A percentile compares a stretch with the other conserved stretches of the same genome.
Conservation (phyloP, 64 coral and sea anemone genomes). For the Orbicella faveolata region DNA sequence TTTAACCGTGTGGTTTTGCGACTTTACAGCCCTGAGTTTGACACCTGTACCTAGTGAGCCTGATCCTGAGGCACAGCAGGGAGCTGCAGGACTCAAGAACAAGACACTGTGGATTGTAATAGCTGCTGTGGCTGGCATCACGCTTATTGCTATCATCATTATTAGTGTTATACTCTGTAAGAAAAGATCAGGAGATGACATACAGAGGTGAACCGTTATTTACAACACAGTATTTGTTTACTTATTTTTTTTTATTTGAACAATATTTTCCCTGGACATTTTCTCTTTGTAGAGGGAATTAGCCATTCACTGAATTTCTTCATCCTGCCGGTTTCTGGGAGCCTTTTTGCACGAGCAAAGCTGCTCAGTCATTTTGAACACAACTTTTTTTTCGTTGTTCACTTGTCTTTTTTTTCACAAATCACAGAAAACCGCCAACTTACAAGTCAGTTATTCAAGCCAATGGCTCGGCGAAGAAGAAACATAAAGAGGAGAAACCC, state of each 20-base stretch:
- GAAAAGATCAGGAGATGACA: slow-evolving; percentile 90
- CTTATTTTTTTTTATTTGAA: too few species aligned
- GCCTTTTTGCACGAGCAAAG: too few species aligned
- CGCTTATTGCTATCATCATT: slow-evolving; percentile 86
- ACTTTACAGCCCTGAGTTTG: not conserved
- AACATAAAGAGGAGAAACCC: slow-evolving; percentile 78
- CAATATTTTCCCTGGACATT: too few species aligned
- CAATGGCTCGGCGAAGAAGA: slow-evolving; percentile 87
- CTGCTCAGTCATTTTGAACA: not conserved
- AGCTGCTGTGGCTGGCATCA: slow-evolving; percentile 80
- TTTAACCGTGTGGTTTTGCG: not conserved
- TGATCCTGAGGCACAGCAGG: not conserved
- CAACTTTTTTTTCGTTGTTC: too few species aligned
- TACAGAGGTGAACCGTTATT: slow-evolving; percentile 54
- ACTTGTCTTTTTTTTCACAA: not conserved
- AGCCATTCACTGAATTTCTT: too few species aligned
- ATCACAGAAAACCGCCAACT: slow-evolving; percentile 66
- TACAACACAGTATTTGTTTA: not conserved
- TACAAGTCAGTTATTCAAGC: slow-evolving; percentile 80
- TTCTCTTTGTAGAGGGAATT: too few species aligned
- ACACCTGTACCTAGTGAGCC: not conserved
- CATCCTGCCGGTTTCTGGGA: too few species aligned
- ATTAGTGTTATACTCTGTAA: slow-evolving; percentile 96
- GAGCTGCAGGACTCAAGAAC: slow-evolving; percentile 44
- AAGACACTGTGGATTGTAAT: slow-evolving; percentile 95